A percentile compares a stretch with the other conserved stretches of the same genome.
These are phyloP conservation scores for Ctenosaura bakeri DNA, from an alignment of 2,797 vertebrate species.

Conservation along the genomic window DNA sequence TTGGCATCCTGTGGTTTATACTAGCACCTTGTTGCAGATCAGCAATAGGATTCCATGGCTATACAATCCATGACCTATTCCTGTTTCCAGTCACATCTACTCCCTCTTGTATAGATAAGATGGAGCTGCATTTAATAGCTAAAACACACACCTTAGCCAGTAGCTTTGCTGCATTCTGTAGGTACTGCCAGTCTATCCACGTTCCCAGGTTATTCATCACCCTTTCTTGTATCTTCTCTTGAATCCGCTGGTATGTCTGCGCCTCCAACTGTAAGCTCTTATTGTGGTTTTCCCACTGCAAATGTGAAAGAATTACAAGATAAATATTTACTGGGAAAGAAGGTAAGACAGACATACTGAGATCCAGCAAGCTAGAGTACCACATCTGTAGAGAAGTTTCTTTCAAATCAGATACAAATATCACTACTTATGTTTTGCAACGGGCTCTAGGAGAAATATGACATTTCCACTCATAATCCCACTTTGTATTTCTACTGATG, in stretches of 20 bases:
- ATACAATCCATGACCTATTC: not conserved
- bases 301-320: constrained; percentile 39
- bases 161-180: constrained; percentile 98
- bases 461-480: not conserved
- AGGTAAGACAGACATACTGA: constrained; percentile 29
- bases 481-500: not conserved
- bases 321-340: constrained; percentile 33
- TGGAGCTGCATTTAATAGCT: not conserved
- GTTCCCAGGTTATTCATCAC: constrained; percentile 99
- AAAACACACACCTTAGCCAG: constrained; percentile 90
- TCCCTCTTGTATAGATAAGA: not conserved
- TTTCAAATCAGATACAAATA: not conserved
- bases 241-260: constrained; percentile 98
- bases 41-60: constrained; percentile 12
- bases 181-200: constrained; percentile 99
- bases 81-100: not conserved
- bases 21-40: not conserved
- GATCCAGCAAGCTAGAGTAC: constrained; percentile 45
- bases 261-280: constrained; percentile 98
- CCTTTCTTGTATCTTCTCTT: constrained; percentile 99
- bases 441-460: not conserved
- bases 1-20: not conserved
- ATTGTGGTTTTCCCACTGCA: constrained; percentile 99
- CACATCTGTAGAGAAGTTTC: too few species aligned
- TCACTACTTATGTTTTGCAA: not conserved